These are phyloP conservation scores for Plecotus auritus DNA, from an alignment of 2,113 vertebrate genomes.

Conservation along the genomic window DNA sequence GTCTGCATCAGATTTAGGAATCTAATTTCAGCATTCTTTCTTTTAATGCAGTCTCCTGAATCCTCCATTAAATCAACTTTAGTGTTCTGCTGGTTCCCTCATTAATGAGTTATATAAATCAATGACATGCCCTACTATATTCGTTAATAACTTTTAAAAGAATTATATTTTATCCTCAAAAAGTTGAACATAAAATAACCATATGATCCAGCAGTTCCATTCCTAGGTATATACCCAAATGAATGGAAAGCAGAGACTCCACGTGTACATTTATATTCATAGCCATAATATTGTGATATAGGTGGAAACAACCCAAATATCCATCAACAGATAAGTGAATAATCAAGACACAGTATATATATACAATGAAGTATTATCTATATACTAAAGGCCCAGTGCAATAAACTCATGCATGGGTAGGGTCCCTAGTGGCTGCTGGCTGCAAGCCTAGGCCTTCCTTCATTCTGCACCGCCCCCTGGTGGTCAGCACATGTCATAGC, in stretches of 20 bases:
- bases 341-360: not conserved
- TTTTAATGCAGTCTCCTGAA: not conserved
- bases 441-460: too few species aligned
- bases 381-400: too few species aligned
- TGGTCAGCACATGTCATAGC: too few species aligned
- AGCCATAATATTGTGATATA: not conserved
- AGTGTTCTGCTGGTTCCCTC: not conserved
- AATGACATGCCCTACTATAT: not conserved
- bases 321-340: not conserved
- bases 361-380: not conserved
- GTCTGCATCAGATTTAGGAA: not conserved
- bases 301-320: not conserved
- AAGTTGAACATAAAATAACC: not conserved
- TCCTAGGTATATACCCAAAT: not conserved
- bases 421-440: too few species aligned
- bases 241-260: not conserved
- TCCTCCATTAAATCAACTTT: not conserved
- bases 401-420: too few species aligned
- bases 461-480: too few species aligned
- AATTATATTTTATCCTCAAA: not conserved
- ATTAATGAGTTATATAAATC: not conserved
- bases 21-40: not conserved
- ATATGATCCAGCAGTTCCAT: not conserved
- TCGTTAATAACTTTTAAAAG: not conserved
- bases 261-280: not conserved